Percentiles rank a stretch among this genome's conserved stretches.
Conservation (phyloP, 2,888 invertebrate genomes). For the Petrophora chlorosata region DNA sequence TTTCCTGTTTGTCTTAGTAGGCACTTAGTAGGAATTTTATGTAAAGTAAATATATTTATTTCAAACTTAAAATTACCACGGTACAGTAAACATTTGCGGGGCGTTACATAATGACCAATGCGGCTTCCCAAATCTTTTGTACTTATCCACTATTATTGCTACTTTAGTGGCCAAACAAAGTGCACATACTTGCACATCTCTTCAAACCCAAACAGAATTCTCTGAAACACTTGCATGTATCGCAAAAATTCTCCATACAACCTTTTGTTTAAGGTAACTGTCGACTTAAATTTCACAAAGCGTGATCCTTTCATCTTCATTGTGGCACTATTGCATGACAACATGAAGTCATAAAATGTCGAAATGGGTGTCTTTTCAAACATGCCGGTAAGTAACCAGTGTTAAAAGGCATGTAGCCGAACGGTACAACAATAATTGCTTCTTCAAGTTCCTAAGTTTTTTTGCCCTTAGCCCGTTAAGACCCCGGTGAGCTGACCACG, state of each 20-base stretch:
- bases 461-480: conserved; percentile 50
- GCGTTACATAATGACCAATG: neutral
- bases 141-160: neutral
- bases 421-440: conserved; percentile 48
- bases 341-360: conserved; percentile 44
- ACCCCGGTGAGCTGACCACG: conserved; percentile 48
- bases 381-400: conserved; percentile 41
- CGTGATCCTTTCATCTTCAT: conserved; percentile 27
- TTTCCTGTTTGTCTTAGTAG: conserved; percentile 58
- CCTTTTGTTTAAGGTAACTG: conserved; percentile 31
- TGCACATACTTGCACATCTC: neutral
- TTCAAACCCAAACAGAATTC: conserved; percentile 16
- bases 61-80: too few species aligned
- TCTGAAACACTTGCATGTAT: conserved; percentile 14
- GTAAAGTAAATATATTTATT: too few species aligned
- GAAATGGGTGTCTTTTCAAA: conserved; percentile 41
- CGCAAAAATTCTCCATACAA: conserved; percentile 26
- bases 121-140: neutral
- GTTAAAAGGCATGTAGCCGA: conserved; percentile 31
- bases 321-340: conserved; percentile 41
- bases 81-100: neutral
- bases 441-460: conserved; percentile 40
- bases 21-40: too few species aligned
- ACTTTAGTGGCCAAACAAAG: neutral
- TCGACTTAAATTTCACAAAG: conserved; percentile 31